A percentile compares a stretch with the other conserved stretches of the same genome.
phyloP scores from a whole-genome alignment of 2,888 invertebrate genomes.

The Agonopterix arenella region DNA sequence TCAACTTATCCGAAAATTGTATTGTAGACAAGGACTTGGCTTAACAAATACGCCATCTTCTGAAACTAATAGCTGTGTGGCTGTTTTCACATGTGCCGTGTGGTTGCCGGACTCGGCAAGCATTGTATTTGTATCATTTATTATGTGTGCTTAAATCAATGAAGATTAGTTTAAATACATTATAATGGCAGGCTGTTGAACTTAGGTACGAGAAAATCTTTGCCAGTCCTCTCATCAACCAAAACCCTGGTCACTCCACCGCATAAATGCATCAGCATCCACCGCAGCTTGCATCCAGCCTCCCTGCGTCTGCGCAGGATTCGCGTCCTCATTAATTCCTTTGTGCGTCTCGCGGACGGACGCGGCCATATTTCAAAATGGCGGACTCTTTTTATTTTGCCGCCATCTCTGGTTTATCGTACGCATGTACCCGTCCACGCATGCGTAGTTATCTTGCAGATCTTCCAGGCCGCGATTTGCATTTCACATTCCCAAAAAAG shows the following conservation, averaged over 20 bases:
- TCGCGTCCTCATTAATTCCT: slow-evolving; percentile 28
- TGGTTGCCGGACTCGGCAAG: too few relatives aligned
- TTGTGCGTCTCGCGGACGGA: slow-evolving; percentile 21
- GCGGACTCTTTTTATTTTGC: slow-evolving; percentile 13
- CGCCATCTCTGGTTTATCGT: background rate
- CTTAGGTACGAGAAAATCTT: too few relatives aligned
- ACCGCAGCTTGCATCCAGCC: background rate
- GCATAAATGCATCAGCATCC: slow-evolving; percentile 1
- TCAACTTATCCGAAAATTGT: too few relatives aligned
- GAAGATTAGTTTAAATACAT: too few relatives aligned
- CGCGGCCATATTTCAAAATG: slow-evolving; percentile 28
- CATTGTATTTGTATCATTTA: too few relatives aligned
- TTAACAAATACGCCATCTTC: too few relatives aligned
- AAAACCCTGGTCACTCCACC: background rate
- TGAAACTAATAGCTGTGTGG: too few relatives aligned
- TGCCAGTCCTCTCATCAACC: too few relatives aligned
- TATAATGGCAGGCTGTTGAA: background rate
- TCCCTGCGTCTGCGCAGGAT: slow-evolving; percentile 11
- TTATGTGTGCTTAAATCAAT: too few relatives aligned
- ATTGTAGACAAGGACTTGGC: too few relatives aligned
- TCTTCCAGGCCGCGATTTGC: slow-evolving; percentile 14
- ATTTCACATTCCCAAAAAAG: slow-evolving; percentile 8
- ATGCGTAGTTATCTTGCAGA: slow-evolving; percentile 21
- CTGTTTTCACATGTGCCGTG: too few relatives aligned
- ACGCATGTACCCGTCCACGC: slow-evolving; percentile 13